A percentile compares a stretch with the other conserved stretches of the same genome.
Conservation (phyloP, 1,140 invertebrate species). For the Neomicropteryx cornuta region DNA sequence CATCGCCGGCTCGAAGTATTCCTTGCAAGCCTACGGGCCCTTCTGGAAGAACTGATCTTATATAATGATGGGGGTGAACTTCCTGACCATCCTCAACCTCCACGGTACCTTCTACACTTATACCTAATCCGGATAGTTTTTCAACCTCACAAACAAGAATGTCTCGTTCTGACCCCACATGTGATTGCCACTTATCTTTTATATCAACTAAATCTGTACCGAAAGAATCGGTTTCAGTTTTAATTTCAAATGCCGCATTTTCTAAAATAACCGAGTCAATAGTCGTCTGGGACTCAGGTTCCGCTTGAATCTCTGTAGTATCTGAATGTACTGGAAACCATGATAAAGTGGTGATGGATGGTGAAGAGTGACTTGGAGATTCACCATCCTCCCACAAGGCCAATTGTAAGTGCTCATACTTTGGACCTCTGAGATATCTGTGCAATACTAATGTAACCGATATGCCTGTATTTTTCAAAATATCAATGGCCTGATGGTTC, state of each 20-base stretch:
- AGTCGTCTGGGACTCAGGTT: slow-evolving; percentile 52
- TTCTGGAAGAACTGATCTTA: slow-evolving; percentile 73
- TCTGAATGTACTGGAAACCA: slow-evolving; percentile 52
- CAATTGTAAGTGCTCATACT: slow-evolving; percentile 80
- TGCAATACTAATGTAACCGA: slow-evolving; percentile 70
- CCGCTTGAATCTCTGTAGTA: slow-evolving; percentile 47
- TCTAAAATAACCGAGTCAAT: slow-evolving; percentile 47
- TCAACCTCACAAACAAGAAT: slow-evolving; percentile 70
- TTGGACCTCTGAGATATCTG: slow-evolving; percentile 75
- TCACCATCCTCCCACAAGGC: slow-evolving; percentile 62
- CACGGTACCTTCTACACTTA: slow-evolving; percentile 87
- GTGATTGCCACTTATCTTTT: slow-evolving; percentile 57
- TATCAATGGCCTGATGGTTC: slow-evolving; percentile 84
- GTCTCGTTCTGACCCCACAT: slow-evolving; percentile 58
- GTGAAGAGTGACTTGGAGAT: slow-evolving; percentile 50
- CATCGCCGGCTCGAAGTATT: slow-evolving; percentile 74
- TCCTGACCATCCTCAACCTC: slow-evolving; percentile 76
- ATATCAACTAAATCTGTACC: slow-evolving; percentile 41
- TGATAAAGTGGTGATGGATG: slow-evolving; percentile 62
- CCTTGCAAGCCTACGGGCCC: slow-evolving; percentile 80
- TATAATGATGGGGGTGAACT: slow-evolving; percentile 76
- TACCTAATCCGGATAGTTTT: slow-evolving; percentile 80
- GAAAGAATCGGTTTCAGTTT: slow-evolving; percentile 43
- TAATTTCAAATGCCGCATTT: slow-evolving; percentile 33
- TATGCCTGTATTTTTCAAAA: slow-evolving; percentile 72